Base-by-base conservation (phyloP, 1,140 invertebrate species). In the Drosophila yakuba region DNA sequence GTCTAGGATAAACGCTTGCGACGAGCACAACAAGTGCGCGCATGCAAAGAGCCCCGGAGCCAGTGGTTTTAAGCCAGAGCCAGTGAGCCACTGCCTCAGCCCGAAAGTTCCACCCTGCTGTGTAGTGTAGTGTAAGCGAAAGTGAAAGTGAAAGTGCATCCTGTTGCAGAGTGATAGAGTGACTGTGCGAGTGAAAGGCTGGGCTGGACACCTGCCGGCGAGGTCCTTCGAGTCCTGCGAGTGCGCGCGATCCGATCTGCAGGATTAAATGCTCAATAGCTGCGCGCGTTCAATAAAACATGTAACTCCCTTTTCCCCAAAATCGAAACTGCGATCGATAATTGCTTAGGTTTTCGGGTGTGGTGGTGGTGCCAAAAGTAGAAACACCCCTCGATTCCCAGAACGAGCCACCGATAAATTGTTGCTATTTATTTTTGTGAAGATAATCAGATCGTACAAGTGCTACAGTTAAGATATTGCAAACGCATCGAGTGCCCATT, bases 1-100 rank as follows among this genome's bases (percentile, higher is more conserved):
- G 91, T 92, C 89, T 92, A 92, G 91, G 91, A 88, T 91, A 92
- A 92, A 92, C 91, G 89, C 79, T 91, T 91, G 81, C 79, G 80
- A 75, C 76, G 80, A 78, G 89, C 91, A 92, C 91, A 92, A 92
- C 91, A 92, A 91, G 91, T 91, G 91, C 81, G 84, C 86, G 89
- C 90, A 86, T 90, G 74, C 75, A 62, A 90, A 66, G 38, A 71
- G 77, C 58, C 54, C 48, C 69, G 61, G 73, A 67, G 56, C 55
- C 43, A 63, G 74, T 69, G 74, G 25, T 59, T 51, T 56, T 60
- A 45, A 68, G 50, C 58, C 23, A 41, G 39, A 66, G 57, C 36
- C 60, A 74, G 43, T 43, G 8, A 47, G 38, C 60, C 14, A 51
- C 28, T 54, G 55, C 75, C 61, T 47, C 56, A 59, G 44, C 20